Conservation (phyloP, 2,797 vertebrate genomes). For the Ispidina picta region DNA sequence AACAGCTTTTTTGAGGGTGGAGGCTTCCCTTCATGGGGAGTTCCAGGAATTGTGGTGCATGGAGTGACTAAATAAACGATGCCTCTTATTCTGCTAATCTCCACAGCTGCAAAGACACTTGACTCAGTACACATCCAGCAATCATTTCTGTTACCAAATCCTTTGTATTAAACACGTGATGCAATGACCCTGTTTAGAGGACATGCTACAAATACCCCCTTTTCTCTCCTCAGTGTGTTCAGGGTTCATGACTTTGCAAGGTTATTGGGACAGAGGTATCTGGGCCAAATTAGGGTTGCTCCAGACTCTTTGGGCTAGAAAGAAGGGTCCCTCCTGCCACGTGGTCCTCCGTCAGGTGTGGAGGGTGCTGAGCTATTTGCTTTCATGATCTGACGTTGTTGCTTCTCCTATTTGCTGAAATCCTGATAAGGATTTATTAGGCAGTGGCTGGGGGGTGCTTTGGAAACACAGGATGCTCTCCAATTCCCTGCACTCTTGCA, state of each 20-base stretch:
- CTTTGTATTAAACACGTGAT: not conserved
- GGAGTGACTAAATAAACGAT: not conserved
- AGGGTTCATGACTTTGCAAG: not conserved
- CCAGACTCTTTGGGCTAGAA: not conserved
- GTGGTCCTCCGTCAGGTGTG: not conserved
- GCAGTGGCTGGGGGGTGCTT: not conserved
- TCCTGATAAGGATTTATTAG: not conserved
- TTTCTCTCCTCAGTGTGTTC: not conserved
- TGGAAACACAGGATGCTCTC: not conserved
- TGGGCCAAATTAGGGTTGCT: not conserved
- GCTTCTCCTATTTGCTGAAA: not conserved
- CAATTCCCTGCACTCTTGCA: not conserved
- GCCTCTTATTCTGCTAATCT: not conserved
- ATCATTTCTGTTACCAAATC: not conserved
- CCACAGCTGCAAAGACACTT: not conserved
- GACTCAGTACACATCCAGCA: not conserved
- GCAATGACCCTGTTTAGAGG: not conserved
- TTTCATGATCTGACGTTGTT: accelerated
- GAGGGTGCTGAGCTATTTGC: not conserved
- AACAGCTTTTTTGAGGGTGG: not conserved
- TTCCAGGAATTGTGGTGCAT: not conserved
- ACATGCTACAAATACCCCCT: not conserved
- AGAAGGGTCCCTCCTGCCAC: not conserved
- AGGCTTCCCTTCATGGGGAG: not conserved
- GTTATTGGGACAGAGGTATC: not conserved